Base-by-base conservation (phyloP, 2,888 invertebrate genomes). In the Drosophila cracens region DNA sequence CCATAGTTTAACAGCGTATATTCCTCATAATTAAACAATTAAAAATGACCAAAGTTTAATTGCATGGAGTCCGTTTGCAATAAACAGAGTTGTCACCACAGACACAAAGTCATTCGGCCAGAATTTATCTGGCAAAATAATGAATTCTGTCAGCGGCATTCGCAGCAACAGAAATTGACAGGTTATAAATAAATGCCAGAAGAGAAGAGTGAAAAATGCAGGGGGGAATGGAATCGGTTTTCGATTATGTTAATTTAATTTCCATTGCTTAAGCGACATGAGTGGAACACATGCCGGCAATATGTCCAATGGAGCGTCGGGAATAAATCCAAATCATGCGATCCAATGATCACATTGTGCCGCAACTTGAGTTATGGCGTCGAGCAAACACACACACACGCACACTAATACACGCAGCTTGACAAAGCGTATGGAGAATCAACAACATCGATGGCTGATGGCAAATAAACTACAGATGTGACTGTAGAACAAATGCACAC, bases 91-190 rank as follows among this genome's bases (percentile, higher is more conserved):
- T 65, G 43, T 59, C 70, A 56, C 31, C 51, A 57, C 43, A 57
- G 31, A 57, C 21, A 18, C 10, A 53, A 40, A 60, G 60, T 61
- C 73, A 66, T 54, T 64, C 60, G 49, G 33, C 59, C 67, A 40
- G 76, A 86, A 88, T 89, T 89, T 89, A 89, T 89, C 90, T 91
- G 80, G 89, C 81, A 90, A 88, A 91, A 91, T 90, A 91, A 90
- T 91, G 83, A 86, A 86, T 86, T 90, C 85, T 83, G 87, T 85
- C 86, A 89, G 69, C 82, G 76, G 61, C 90, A 81, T 71, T 68
- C 38, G 69, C 65, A 64, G 79, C 73, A 78, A 61, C 76, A 78
- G 73, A 76, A 87, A 85, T 87, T 85, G 88, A 82, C 74, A 71
- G 73, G 70, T 54, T 54, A 69, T 77, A 70, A 84, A 82, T 82